A percentile compares a stretch with the other conserved stretches of the same genome.
Conservation (phyloP, 2,113 vertebrate species). For the Apodemus speciosus region DNA sequence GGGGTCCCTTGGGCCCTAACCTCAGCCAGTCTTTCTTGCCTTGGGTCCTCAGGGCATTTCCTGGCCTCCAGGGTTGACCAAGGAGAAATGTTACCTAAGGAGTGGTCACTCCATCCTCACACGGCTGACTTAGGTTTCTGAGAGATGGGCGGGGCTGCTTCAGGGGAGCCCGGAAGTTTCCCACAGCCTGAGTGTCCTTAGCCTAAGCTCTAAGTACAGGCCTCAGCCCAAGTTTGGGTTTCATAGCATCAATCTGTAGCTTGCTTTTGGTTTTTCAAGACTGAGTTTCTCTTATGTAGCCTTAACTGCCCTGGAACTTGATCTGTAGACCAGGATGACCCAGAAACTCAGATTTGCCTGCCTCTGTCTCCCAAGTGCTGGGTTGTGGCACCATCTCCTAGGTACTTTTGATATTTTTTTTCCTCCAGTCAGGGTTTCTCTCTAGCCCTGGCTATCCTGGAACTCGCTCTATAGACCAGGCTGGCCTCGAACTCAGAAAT, state of each 20-base stretch:
- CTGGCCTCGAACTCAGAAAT: no score
- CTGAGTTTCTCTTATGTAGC: neutral
- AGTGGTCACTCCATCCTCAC: neutral
- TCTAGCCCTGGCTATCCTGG: neutral
- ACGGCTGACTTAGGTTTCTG: neutral
- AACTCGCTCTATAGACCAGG: neutral
- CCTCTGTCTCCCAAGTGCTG: no score
- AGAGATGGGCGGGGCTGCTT: neutral
- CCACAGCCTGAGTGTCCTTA: neutral
- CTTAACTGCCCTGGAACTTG: neutral
- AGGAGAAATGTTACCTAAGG: no score
- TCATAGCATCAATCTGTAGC: neutral
- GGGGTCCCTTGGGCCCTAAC: neutral
- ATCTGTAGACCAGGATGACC: neutral
- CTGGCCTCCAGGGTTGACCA: accelerated
- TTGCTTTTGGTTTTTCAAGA: neutral
- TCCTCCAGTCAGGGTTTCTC: no score
- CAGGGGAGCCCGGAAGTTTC: neutral
- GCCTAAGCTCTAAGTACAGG: neutral
- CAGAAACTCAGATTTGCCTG: neutral
- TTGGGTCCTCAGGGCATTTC: no score
- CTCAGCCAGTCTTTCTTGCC: neutral
- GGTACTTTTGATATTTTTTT: no score
- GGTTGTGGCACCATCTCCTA: no score
- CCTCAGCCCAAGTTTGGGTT: neutral